phyloP scores from a whole-genome alignment of 2,888 invertebrate genomes.

The Drosophila putrida region DNA sequence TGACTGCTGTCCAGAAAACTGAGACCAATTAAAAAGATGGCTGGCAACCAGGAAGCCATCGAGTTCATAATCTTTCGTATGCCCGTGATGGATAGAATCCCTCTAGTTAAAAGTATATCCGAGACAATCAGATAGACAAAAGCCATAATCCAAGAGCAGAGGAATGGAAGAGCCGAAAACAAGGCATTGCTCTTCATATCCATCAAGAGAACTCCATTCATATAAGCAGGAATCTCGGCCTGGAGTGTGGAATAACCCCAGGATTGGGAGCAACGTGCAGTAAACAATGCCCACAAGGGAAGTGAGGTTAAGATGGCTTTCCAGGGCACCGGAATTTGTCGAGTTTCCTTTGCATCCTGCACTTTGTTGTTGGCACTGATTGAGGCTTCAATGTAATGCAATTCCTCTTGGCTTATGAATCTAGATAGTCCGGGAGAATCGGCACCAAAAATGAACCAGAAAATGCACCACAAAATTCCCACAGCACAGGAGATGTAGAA shows the following conservation, averaged over 20 bases:
- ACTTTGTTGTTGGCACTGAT: conserved; percentile 54
- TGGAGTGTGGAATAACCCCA: conserved; percentile 91
- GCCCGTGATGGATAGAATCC: conserved; percentile 82
- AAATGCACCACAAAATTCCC: conserved; percentile 86
- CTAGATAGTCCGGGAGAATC: conserved; percentile 87
- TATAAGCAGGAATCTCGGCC: conserved; percentile 90
- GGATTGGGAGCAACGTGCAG: conserved; percentile 88
- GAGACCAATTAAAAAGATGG: conserved; percentile 86
- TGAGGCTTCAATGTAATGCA: conserved; percentile 87
- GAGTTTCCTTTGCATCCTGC: conserved; percentile 17
- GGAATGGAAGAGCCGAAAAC: conserved; percentile 86
- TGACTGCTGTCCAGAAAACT: conserved; percentile 85
- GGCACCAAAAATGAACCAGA: conserved; percentile 87
- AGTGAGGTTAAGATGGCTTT: conserved; percentile 87
- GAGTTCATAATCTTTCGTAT: conserved; percentile 80
- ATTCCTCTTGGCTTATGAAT: conserved; percentile 87
- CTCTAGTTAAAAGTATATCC: conserved; percentile 85
- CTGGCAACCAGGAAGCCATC: conserved; percentile 86
- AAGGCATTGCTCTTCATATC: conserved; percentile 87
- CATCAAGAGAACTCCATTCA: conserved; percentile 88
- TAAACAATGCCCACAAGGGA: conserved; percentile 87
- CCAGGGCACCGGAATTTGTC: conserved; percentile 88
- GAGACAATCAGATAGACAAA: conserved; percentile 85
- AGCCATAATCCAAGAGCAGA: conserved; percentile 86
- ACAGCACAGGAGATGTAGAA: conserved; percentile 88